phyloP scores from a whole-genome alignment of 2,113 vertebrate genomes.

The Xenus cinereus region DNA sequence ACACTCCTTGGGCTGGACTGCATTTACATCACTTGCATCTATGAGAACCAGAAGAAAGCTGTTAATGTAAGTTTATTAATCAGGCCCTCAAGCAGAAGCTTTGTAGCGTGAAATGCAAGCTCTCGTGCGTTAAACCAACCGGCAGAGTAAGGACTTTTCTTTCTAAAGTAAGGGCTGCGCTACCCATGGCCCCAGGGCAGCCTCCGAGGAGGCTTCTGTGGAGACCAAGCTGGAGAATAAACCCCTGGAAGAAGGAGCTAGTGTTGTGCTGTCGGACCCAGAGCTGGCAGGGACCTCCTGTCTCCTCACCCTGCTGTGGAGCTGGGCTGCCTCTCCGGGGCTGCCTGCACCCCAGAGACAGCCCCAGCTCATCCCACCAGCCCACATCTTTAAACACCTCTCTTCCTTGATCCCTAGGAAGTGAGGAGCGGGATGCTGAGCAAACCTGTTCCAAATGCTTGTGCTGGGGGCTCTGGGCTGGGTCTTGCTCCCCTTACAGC shows the following conservation, averaged over 20 bases:
- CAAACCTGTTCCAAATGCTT: background rate
- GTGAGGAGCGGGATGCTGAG: background rate
- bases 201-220: background rate
- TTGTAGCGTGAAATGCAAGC: background rate
- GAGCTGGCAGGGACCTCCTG: background rate
- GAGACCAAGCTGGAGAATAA: background rate
- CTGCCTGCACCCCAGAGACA: background rate
- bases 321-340: background rate
- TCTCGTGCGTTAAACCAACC: background rate
- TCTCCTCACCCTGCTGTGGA: accelerated
- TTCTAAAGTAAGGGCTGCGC: background rate
- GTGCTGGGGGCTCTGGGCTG: background rate
- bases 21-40: background rate
- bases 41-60: background rate
- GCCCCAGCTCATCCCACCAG: background rate
- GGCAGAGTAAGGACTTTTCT: background rate
- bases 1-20: background rate
- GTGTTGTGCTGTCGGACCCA: background rate
- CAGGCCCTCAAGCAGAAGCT: background rate
- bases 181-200: background rate
- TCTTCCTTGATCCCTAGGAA: background rate
- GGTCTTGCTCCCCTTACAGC: background rate
- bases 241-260: background rate
- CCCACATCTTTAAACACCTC: background rate
- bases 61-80: background rate